Base-by-base conservation (phyloP, 2,113 vertebrate genomes). In the Tenebrosternarchus preto region DNA sequence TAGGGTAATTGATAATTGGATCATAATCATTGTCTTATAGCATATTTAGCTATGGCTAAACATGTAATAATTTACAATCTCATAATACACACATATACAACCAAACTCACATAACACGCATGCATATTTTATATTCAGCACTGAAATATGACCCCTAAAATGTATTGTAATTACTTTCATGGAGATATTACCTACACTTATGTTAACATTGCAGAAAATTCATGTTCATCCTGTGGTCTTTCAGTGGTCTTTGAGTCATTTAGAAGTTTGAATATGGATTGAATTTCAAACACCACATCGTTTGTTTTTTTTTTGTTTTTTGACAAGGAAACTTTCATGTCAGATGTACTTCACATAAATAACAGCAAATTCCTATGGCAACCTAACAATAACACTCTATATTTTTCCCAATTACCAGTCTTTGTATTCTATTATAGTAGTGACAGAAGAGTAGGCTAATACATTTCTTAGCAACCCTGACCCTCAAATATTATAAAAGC, bases 301-400 rank as follows among this genome's bases (percentile, higher is more conserved):
- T 19, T 79, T 82, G n/a, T n/a, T n/a, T n/a, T n/a, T n/a, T n/a
- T n/a, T n/a, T n/a, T n/a, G n/a, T n/a, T 83, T 79, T 82, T 53
- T 53, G 25, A 83, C 67, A 84, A 79, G 72, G 25, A 82, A 83
- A 71, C 5, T 67, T 84, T 87, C 82, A 88, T 82, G 83, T 89
- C 79, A 86, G 80, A 80, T 80, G 77, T 78, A 81, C 83, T 84
- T 87, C 80, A 71, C 82, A 82, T 84, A 85, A 88, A 88, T 86
- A 87, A 89, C 82, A 80, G 83, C 67, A 79, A 33, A 82, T 86
- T 81, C 56, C 78, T 53, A 83, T 78, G 77, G 83, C 75, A 88
- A 89, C 79, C 39, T 29, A 84, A 69, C 85, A 83, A 68, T 66
- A 90, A 83, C 82, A 87, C 81, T 75, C 80, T 69, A 46, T 84